Evolutionary conservation across 2,797 vertebrate genomes (phyloP), one percentile per base, ranked within the genome.

Genomic region (Setipinna tenuifilis): DNA sequence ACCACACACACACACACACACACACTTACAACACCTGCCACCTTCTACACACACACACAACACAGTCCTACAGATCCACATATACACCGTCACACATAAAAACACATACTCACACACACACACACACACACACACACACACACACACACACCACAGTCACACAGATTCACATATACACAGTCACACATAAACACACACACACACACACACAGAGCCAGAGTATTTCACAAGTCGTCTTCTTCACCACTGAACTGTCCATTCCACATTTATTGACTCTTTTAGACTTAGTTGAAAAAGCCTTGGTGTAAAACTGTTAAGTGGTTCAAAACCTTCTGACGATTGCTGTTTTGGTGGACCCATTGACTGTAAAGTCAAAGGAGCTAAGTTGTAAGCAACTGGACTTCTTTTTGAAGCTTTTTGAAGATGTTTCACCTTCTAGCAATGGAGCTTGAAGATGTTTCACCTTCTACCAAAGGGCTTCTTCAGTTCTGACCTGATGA

Each of bases 91-190:
- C 31, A 78, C 71, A 78, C 65, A 71, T 11, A 59, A 2, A 59
- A 17, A 59, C 58, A 59, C 14, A 54, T 12, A 31, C 65, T 6
- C 31, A 9, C 71, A 41, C 71, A 78, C 71, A 21, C 71, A 41
- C 71, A 78, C 71, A 44, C 35, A 78, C 71, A 78, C 31, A 78
- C 71, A 78, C 65, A 71, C 28, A 31, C 65, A 71, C 65, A 71
- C 65, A 71, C 65, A 71, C 65, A 17, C 25, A 35, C 25, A 71
- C 62, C 23, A 61, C 59, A 28, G n/a, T 23, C 61, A 61, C 59
- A 10, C 59, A n/a, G 0, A 61, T 17, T 2, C 21, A 61, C 59
- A 61, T 17, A 61, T 16, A 61, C 58, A 61, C 17, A 61, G 16
- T 19, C 19, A 21, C 59, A 21, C 59, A n/a, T 17, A 61, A 2